Evolutionary conservation across 2,113 vertebrate genomes (phyloP), one percentile per base, ranked within the genome.

Genomic region (Muscicapa adusta): DNA sequence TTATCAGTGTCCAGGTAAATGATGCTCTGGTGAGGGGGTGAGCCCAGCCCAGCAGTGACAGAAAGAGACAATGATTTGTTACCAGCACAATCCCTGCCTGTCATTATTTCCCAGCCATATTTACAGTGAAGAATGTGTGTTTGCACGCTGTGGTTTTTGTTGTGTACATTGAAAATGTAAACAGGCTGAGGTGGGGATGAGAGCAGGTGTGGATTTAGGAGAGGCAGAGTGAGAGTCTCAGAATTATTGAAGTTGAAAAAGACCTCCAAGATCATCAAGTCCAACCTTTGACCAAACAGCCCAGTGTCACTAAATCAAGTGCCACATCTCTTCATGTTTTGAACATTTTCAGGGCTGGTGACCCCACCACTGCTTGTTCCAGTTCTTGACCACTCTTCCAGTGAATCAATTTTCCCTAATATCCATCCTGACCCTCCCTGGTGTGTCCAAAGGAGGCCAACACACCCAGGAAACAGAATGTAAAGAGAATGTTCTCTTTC

Each of bases 381-480:
- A 26, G 6, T 8, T 10, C 50, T 51, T 33, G 18, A 24, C 18
- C 43, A 38, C 31, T 16, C 26, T 73, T 13, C 3, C 11, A 43
- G 15, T 36, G 43, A 16, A 36, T 6, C 6, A 36, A 36, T 58
- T 45, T 36, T 26, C 33, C 36, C 36, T 3, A 2, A 73, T 16
- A 9, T 28, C 51, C 50, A 36, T 5, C 31, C 58, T 36, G 58
- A 33, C 14, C 34, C 18, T 36, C 25, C 17, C 17, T 50, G 51
- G 18, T 24, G 51, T 33, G 23, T 16, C 68, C 58, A 23, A 10
- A 65, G 50, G 16, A 56, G 25, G 11, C 19, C 8, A 26, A 6
- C 31, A 26, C 23, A 40, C 19, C 28, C 0, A 0, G 14, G 14
- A 6, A 57, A 45, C 36, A 68, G n/a, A n/a, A n/a, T n/a, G n/a